A percentile compares a stretch with the other conserved stretches of the same genome.
phyloP scores from a whole-genome alignment of 2,113 vertebrate genomes.

The Jacana jacana region DNA sequence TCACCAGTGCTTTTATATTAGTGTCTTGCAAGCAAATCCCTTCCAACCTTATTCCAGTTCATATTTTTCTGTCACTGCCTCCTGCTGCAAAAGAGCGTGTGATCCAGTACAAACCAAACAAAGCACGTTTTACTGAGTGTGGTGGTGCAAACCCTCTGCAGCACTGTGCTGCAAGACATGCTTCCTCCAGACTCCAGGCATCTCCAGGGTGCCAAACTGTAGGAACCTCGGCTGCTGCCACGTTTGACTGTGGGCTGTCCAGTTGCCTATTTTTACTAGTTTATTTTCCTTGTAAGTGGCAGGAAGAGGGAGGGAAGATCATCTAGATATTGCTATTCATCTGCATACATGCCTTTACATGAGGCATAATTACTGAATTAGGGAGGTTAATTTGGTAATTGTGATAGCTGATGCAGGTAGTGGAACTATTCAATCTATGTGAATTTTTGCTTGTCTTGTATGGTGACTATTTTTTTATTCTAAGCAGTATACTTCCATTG shows the following conservation, averaged over 20 bases:
- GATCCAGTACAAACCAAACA: not conserved
- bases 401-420: not conserved
- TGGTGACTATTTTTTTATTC: not conserved
- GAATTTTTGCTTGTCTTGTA: not conserved
- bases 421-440: too few relatives aligned
- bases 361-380: not conserved
- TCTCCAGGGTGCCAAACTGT: too few relatives aligned
- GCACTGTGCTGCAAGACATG: fast-evolving
- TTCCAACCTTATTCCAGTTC: not conserved
- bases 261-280: not conserved
- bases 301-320: not conserved
- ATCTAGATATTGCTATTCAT: not conserved
- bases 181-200: not conserved
- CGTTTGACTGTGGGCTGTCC: fast-evolving
- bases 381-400: not conserved
- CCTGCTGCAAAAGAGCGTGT: not conserved
- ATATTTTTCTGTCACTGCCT: not conserved
- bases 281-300: not conserved
- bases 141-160: not conserved
- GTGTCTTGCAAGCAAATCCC: not conserved
- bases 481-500: not conserved
- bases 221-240: not conserved
- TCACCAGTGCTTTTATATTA: not conserved
- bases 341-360: not conserved
- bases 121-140: not conserved